phyloP scores from a whole-genome alignment of 1,140 invertebrate species.

The Drosophila teissieri region DNA sequence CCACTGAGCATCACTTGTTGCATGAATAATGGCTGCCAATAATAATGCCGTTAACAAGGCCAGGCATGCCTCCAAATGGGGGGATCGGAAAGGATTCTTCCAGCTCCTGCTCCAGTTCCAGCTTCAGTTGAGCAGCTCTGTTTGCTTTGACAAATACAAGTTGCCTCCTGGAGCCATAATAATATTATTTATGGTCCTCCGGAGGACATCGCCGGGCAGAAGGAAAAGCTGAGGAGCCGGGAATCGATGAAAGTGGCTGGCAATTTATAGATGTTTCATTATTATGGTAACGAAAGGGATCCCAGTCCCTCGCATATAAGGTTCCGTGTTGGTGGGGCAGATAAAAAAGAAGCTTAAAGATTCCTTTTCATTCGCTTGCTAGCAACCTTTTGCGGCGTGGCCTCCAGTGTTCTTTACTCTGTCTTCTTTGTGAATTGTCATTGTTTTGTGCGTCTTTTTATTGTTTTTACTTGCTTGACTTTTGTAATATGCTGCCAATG shows the following conservation, averaged over 20 bases:
- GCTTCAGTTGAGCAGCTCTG: conserved; percentile 37
- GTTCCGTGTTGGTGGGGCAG: conserved; percentile 15
- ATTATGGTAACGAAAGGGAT: conserved; percentile 31
- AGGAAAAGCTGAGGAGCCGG: background rate
- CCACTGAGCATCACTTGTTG: conserved; percentile 62
- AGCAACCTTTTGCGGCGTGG: conserved; percentile 25
- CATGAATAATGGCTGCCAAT: conserved; percentile 65
- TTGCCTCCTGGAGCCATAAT: conserved; percentile 76
- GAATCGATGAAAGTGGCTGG: conserved; percentile 36
- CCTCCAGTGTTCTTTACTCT: background rate
- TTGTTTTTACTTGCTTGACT: conserved; percentile 39
- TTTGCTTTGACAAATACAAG: conserved; percentile 78
- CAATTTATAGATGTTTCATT: conserved; percentile 71
- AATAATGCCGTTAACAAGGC: conserved; percentile 39
- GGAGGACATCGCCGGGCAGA: background rate
- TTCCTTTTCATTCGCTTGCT: conserved; percentile 49
- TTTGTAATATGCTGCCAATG: conserved; percentile 42
- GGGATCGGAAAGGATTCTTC: conserved; percentile 14
- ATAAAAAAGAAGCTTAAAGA: conserved; percentile 41
- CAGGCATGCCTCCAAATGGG: background rate
- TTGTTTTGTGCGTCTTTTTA: conserved; percentile 54
- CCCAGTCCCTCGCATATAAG: conserved; percentile 34
- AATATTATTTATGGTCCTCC: conserved; percentile 75
- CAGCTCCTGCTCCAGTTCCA: conserved; percentile 35
- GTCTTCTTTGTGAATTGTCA: conserved; percentile 23